Base-by-base conservation (phyloP, 2,888 invertebrate species). In the Hecatera dysodea region DNA sequence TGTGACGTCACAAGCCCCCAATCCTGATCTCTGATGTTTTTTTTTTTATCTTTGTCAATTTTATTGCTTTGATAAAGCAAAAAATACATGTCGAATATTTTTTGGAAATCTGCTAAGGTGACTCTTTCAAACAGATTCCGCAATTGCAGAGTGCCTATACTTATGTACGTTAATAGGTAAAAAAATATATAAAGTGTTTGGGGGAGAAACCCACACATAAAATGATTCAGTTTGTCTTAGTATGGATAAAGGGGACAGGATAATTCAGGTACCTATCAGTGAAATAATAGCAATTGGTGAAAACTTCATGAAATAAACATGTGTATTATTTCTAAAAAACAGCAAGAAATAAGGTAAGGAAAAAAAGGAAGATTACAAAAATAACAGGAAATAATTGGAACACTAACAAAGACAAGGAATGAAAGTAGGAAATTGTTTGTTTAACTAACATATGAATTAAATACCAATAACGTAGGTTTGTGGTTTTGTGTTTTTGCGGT, bases 401-500 rank as follows among this genome's bases (percentile, higher is more conserved):
- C 2, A 44, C 19, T 44, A 44, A 44, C 19, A 19, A 19, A 42
- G 33, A 22, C 15, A 24, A 12, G 6, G 7, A 24, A 55, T 29
- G 11, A 29, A 57, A 57, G 17, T 24, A 59, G 39, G 24, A 59
- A 71, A 42, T 5, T 39, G 22, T 24, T 56, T 33, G n/a, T 4
- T 42, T 50, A 0, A 12, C 0, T 17, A 42, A 42, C 17, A 36
- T 33, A 48, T n/a, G 33, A 27, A 44, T 36, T 61, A 27, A 61
- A 73, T 7, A 27, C 9, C 4, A 52, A 24, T 52, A 27, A 22
- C 0, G 11, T 73, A 36, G 15, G 24, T 19, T 50, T 73, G 70
- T 73, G 70, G 73, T 73, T 70, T 69, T 73, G n/a, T 33, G 42
- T 17, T n/a, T 39, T 60, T 70, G 69, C 33, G 70, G 73, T 72